Evolutionary conservation across 2,888 invertebrate species (phyloP), one percentile per base, ranked within the genome.

Genomic region (Acanthosoma haemorrhoidale): DNA sequence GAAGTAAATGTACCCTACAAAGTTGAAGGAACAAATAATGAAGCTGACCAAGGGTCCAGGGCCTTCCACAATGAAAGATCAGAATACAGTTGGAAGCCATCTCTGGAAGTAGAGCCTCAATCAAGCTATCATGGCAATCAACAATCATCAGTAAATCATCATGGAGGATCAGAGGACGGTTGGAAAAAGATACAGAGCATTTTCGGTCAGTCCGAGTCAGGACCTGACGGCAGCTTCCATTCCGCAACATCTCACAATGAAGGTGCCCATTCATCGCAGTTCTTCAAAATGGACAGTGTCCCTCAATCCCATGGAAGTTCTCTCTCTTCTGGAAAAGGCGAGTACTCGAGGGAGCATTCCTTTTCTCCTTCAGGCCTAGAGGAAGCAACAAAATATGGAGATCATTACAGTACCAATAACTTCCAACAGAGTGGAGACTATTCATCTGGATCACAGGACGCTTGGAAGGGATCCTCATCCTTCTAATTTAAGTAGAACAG

Each of bases 1-100:
- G 64, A 41, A 64, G n/a, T n/a, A n/a, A n/a, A n/a, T n/a, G 64
- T 64, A n/a, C 51, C 51, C 0, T 51, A 51, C 25, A 21, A 11
- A 1, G 51, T 51, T 0, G 51, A 51, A 25, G 43, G 43, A 21
- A 2, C 8, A 1, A 51, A 51, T n/a, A 9, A 16, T 2, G 25
- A n/a, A 13, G 25, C 21, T 1, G 5, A 25, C 2, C 9, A 43
- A 43, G 41, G 41, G 11, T 15, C 3, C 2, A 41, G 21, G 16
- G 1, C 13, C 25, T 25, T 25, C n/a, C 25, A 25, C 21, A n/a
- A 6, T 43, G 25, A 43, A 21, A 21, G 18, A 8, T 9, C 11
- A 11, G 18, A 43, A 8, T n/a, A n/a, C n/a, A 43, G 21, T 5
- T 51, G 21, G 43, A n/a, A n/a, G n/a, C n/a, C n/a, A n/a, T n/a